Evolutionary conservation across 2,113 vertebrate genomes (phyloP), one percentile per base, ranked within the genome.

Genomic region (Equus quagga): DNA sequence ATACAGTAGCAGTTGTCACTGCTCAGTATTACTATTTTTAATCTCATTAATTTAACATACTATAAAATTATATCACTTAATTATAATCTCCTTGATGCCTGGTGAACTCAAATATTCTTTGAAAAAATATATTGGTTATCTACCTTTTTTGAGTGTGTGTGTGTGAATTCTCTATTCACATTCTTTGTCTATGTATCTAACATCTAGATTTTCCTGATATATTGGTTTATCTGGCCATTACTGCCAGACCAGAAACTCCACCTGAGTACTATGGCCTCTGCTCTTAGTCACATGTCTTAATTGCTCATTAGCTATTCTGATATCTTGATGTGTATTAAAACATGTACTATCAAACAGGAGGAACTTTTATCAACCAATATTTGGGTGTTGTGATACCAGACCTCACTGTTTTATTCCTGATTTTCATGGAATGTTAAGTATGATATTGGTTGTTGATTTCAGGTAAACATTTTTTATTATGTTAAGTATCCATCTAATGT

Each of bases 361-460:
- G n/a, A 72, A 82, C 24, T 82, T 95, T 36, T 64, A 76, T 70
- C n/a, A 82, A 60, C 19, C 19, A 92, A 49, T 58, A 93, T 91
- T 85, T 18, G 78, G n/a, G 23, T 85, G 49, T 26, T 83, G 5
- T 78, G 33, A 95, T 24, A 78, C 5, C 21, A 95, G 26, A 51
- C 11, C 24, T 87, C 24, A 82, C 3, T 31, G 24, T 54, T 88
- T 81, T 56, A 84, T 33, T 93, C 6, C 31, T 84, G 44, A 80
- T 26, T 67, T 94, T 88, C 70, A 67, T 19, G 12, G 82, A 79
- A 95, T 93, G 36, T 36, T 92, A 80, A 24, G 17, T 69, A 92
- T 58, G 44, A 83, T 64, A 23, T 49, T 94, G 44, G 65, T 7
- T 75, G 21, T n/a, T 95, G 33, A 89, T 93, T 93, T 97, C 76